These are phyloP conservation scores for Crocallis elinguaria DNA, from an alignment of 2,888 invertebrate genomes.

Conservation along the genomic window DNA sequence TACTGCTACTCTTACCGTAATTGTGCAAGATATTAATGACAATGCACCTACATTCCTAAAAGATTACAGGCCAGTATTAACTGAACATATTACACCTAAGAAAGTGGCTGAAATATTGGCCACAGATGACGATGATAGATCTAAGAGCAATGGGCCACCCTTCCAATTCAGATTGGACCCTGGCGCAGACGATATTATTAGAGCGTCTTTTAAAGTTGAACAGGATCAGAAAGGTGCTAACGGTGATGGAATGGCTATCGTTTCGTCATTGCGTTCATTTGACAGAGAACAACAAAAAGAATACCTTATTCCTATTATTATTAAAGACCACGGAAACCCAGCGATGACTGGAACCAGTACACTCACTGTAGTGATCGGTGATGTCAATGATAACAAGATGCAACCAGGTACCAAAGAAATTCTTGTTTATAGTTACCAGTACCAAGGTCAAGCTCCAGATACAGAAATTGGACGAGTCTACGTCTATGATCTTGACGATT, in stretches of 20 bases:
- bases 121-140: slow-evolving; percentile 96
- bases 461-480: slow-evolving; percentile 97
- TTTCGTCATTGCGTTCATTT: slow-evolving; percentile 96
- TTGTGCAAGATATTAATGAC: slow-evolving; percentile 97
- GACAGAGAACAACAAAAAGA: slow-evolving; percentile 98
- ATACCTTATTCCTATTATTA: slow-evolving; percentile 98
- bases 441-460: slow-evolving; percentile 95
- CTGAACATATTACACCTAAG: slow-evolving; percentile 95
- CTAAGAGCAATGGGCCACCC: slow-evolving; percentile 98
- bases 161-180: slow-evolving; percentile 97
- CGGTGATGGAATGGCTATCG: slow-evolving; percentile 98
- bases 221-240: slow-evolving; percentile 99
- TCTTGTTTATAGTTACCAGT: slow-evolving; percentile 98
- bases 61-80: slow-evolving; percentile 96
- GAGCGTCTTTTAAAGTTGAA: slow-evolving; percentile 97
- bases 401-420: slow-evolving; percentile 98
- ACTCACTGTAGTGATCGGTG: slow-evolving; percentile 97
- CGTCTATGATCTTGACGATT: slow-evolving; percentile 98
- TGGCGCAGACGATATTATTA: slow-evolving; percentile 96
- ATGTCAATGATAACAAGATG: slow-evolving; percentile 99
- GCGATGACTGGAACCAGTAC: slow-evolving; percentile 98
- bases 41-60: slow-evolving; percentile 97
- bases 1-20: slow-evolving; percentile 96
- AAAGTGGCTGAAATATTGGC: slow-evolving; percentile 97
- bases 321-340: slow-evolving; percentile 98